Base-by-base conservation (phyloP, 2,797 vertebrate genomes). In the Esox lucius region DNA sequence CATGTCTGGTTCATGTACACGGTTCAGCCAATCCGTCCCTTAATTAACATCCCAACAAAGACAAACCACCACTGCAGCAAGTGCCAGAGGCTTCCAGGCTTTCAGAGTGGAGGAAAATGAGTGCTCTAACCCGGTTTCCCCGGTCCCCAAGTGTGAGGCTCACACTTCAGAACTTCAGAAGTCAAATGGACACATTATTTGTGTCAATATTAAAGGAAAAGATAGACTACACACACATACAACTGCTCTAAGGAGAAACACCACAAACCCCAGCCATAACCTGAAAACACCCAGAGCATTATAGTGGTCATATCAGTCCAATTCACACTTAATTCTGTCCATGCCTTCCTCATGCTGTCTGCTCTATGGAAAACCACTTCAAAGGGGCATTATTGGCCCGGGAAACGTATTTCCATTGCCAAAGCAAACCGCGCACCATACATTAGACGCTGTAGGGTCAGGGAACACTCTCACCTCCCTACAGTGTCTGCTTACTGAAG, bases 401-500 rank as follows among this genome's bases (percentile, higher is more conserved):
- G 39, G 42, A 46, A 46, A 46, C 42, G 6, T 46, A 13, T 46
- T 46, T 11, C 46, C 9, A 46, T 5, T 11, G 12, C 9, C 42
- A 46, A 46, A 46, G 12, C 9, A 11, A 13, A 46, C 12, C 3
- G 12, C 39, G 5, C 42, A 5, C 42, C 35, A 39, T 39, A 39
- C 35, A 39, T 39, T 39, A 39, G 42, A 46, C 6, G 42, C 42
- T 46, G 42, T 39, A 8, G 35, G 35, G 35, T 39, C 39, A 39
- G 35, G 7, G 7, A 39, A 39, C 35, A 6, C 64, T 5, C 71
- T 81, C 83, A 80, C 78, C 71, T 28, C 48, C 0, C 13, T 66
- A 31, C 28, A 13, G 42, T 13, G 42, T 81, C 83, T 80, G 78
- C 71, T 35, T 35, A 0, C 6, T 28, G 70, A 24, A 73, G 64